phyloP scores from a whole-genome alignment of 2,888 invertebrate species.

The Branchellion lobata region DNA sequence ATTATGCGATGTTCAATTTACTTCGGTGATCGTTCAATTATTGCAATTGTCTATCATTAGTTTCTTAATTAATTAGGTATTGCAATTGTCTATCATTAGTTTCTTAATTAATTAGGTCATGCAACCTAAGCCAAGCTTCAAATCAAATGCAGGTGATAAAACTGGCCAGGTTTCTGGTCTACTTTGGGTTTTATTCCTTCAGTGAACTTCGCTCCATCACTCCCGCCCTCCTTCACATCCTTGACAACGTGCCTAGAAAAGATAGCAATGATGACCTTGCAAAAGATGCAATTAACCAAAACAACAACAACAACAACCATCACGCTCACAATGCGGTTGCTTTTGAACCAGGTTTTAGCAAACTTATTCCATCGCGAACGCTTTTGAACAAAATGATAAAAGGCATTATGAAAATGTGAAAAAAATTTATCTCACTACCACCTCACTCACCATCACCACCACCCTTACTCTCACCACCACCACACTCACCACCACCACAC shows the following conservation, averaged over 20 bases:
- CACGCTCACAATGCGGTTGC: slow-evolving; percentile 76
- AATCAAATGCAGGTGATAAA: slow-evolving; percentile 78
- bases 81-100: too few species aligned
- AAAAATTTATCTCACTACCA: too few species aligned
- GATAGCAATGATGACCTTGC: neutral
- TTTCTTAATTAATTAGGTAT: too few species aligned
- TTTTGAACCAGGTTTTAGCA: neutral
- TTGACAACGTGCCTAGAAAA: slow-evolving; percentile 68
- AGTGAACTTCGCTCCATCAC: slow-evolving; percentile 88
- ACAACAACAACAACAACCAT: slow-evolving; percentile 90
- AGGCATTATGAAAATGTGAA: too few species aligned
- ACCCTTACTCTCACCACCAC: neutral
- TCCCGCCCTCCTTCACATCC: slow-evolving; percentile 87
- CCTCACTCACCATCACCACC: neutral
- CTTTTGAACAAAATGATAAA: too few species aligned
- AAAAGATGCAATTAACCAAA: slow-evolving; percentile 65
- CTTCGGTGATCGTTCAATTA: too few species aligned
- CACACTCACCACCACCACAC: neutral
- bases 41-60: too few species aligned
- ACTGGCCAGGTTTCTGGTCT: slow-evolving; percentile 90
- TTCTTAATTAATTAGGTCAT: too few species aligned
- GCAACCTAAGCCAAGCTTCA: too few species aligned
- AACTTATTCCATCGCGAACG: too few species aligned
- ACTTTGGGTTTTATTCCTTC: slow-evolving; percentile 97
- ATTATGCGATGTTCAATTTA: too few species aligned